Evolutionary conservation across 1,140 invertebrate genomes (phyloP).

Genomic region (Fopius arisanus): DNA sequence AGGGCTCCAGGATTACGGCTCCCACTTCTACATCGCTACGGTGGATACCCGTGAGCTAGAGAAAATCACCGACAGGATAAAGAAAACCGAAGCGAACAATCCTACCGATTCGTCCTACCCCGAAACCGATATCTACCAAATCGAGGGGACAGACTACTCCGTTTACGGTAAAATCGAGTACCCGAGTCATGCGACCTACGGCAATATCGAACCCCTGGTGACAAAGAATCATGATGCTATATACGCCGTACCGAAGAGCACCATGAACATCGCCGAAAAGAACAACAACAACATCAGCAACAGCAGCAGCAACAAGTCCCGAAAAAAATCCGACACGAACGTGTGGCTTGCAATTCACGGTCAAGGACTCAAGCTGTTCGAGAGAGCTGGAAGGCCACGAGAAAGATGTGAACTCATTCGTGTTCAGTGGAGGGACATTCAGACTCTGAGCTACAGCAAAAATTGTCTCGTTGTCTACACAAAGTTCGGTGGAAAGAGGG

Average conservation of each 20-base stretch:
- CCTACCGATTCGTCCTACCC: slow-evolving; percentile 1
- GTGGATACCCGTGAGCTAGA: slow-evolving; percentile 54
- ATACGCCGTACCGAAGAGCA: slow-evolving; percentile 30
- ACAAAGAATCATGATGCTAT: slow-evolving; percentile 31
- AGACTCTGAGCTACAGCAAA: slow-evolving; percentile 78
- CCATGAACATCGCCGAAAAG: slow-evolving; percentile 23
- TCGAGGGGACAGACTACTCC: slow-evolving; percentile 32
- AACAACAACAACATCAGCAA: slow-evolving; percentile 40
- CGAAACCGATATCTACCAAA: slow-evolving; percentile 36
- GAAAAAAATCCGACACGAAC: slow-evolving; percentile 54
- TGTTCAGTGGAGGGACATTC: slow-evolving; percentile 75
- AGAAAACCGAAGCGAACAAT: slow-evolving; percentile 33
- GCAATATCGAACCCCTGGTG: background rate
- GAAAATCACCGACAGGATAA: slow-evolving; percentile 49
- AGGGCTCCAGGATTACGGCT: slow-evolving; percentile 74
- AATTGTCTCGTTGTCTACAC: slow-evolving; percentile 73
- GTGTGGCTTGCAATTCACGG: slow-evolving; percentile 62
- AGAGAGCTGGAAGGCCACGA: slow-evolving; percentile 51
- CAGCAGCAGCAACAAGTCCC: slow-evolving; percentile 34
- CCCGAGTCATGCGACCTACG: slow-evolving; percentile 31
- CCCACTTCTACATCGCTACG: slow-evolving; percentile 76
- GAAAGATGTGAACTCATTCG: slow-evolving; percentile 55
- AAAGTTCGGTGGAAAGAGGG: slow-evolving; percentile 68
- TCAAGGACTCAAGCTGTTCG: slow-evolving; percentile 57
- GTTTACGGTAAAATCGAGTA: slow-evolving; percentile 39